Percentiles rank a stretch among this genome's conserved stretches.
These are phyloP conservation scores for Cuculus canorus DNA, from an alignment of 2,797 vertebrate species.

Conservation along the genomic window DNA sequence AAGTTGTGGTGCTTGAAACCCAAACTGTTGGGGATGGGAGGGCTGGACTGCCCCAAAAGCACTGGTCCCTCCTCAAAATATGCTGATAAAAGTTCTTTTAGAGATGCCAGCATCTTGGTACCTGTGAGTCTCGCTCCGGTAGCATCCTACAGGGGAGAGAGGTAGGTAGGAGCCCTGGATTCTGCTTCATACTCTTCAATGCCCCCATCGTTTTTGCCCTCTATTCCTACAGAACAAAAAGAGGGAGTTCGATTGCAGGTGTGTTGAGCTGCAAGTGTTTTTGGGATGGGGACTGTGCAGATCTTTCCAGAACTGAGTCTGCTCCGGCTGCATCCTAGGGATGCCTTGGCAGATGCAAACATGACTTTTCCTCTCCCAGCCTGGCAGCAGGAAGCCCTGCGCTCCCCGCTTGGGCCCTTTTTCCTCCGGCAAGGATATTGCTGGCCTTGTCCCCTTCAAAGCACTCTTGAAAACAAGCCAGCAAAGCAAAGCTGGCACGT, in stretches of 20 bases:
- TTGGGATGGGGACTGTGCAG: not conserved
- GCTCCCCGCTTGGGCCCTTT: not conserved
- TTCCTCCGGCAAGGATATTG: fast-evolving
- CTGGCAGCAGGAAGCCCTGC: fast-evolving
- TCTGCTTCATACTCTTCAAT: not conserved
- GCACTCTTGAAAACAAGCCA: not conserved
- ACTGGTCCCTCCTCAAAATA: not conserved
- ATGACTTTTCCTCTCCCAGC: not conserved
- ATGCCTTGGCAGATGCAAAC: not conserved
- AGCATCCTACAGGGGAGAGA: not conserved
- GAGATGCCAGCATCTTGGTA: not conserved
- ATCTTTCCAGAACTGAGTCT: not conserved
- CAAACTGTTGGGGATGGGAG: not conserved
- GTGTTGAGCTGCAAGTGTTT: fast-evolving
- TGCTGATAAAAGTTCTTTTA: not conserved
- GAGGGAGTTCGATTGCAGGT: not conserved
- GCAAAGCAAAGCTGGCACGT: not conserved
- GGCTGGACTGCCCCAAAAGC: not conserved
- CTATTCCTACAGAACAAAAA: not conserved
- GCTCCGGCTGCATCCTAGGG: fast-evolving
- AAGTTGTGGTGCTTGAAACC: not conserved
- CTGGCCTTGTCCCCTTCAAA: not conserved
- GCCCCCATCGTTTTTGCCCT: not conserved
- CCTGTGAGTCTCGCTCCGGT: no score
- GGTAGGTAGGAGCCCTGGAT: not conserved